Evolutionary conservation across 1,140 invertebrate species (phyloP), one percentile per base, ranked within the genome.

Genomic region (Tetraneura akinire): DNA sequence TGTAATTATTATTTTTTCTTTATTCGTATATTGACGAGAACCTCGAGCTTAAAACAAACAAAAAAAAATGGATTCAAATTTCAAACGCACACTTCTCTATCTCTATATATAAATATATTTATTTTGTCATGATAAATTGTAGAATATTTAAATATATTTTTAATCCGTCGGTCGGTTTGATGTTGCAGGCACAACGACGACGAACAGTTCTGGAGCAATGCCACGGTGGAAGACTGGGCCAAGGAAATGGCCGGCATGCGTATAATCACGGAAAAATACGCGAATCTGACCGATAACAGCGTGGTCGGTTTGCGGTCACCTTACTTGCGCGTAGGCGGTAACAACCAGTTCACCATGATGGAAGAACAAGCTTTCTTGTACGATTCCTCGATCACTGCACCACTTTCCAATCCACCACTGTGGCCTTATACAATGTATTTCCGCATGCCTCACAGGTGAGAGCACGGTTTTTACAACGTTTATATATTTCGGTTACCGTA

Each of bases 361-460:
- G 95, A 97, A 87, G 94, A 96, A 85, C 95, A 97, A 86, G 94
- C 94, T 21, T 98, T 98, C 89, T 87, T 97, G 10, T 98, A 97
- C 85, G 96, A 98, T 85, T 96, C 95, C 13, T 96, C 95, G 18
- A 97, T 98, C 84, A 97, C 95, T 0, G 95, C 95, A 16, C 93
- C 95, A 9, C 87, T 97, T 18, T 94, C 92, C 82, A 96, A 97
- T 83, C 94, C 94, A 18, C 96, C 96, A 23, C 89, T 98, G 45
- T 98, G 96, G 96, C 96, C 96, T 9, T 98, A 97, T 89, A 98
- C 96, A 81, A 94, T 98, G 91, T 97, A 97, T 89, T 98, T 96
- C 90, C 90, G 94, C 80, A 97, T 97, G 95, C 96, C 96, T 0
- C 95, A 97, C 84, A 90, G 93, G 80, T 97, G 60, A 80, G 78